These are phyloP conservation scores for Periparus ater DNA, from an alignment of 2,797 vertebrate species.

Conservation along the genomic window DNA sequence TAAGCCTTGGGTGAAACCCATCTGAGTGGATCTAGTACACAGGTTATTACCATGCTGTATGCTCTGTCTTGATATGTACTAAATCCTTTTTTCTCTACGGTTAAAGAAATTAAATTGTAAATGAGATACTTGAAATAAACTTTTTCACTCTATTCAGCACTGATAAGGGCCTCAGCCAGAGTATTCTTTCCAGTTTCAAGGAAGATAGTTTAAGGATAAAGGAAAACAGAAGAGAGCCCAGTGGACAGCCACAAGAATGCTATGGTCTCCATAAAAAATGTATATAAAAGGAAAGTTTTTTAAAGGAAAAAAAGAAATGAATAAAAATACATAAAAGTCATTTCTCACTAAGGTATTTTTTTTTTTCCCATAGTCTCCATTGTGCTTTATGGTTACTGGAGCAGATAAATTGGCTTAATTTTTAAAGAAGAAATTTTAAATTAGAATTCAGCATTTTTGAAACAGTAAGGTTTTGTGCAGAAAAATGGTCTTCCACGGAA, in stretches of 20 bases:
- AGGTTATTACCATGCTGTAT: not conserved
- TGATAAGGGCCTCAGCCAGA: not conserved
- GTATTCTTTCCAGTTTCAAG: not conserved
- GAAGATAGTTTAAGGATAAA: constrained; percentile 20
- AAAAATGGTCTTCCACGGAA: not conserved
- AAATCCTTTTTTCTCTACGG: not conserved
- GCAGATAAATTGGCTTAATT: not conserved
- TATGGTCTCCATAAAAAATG: not conserved
- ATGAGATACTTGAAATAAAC: not conserved
- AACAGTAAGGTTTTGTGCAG: not conserved
- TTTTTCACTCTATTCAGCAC: not conserved
- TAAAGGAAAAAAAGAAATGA: not conserved
- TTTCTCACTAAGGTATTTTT: not conserved
- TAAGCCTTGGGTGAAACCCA: not conserved
- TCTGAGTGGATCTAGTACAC: not conserved
- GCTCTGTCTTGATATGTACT: not conserved
- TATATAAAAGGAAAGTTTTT: not conserved
- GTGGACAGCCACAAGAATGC: not conserved
- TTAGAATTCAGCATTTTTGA: not conserved
- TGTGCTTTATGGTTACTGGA: not conserved
- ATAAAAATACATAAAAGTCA: not conserved
- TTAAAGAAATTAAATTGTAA: constrained; percentile 19
- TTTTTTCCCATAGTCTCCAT: not conserved
- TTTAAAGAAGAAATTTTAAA: not conserved
- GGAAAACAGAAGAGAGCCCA: not conserved